Conservation (phyloP, 2,113 vertebrate genomes). For the Diadophis punctatus region DNA sequence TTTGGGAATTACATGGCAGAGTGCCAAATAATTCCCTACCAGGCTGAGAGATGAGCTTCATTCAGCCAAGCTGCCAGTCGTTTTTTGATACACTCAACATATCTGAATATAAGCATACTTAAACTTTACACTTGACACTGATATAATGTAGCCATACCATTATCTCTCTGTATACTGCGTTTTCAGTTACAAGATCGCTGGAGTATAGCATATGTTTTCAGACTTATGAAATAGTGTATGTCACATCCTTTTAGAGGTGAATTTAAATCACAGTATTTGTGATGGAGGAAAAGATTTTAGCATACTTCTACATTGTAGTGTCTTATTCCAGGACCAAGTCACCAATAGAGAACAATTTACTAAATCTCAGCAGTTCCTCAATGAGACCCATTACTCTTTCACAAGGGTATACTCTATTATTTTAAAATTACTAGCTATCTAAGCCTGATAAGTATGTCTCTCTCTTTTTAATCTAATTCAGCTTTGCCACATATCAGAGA, state of each 20-base stretch:
- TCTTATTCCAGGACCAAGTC: background rate
- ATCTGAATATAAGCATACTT: background rate
- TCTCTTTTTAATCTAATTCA: constrained; percentile 1
- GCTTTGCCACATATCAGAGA: background rate
- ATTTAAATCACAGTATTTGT: background rate
- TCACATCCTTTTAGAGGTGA: background rate
- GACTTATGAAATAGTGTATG: background rate
- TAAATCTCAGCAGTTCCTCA: background rate
- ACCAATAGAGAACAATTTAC: background rate
- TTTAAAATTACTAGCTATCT: background rate
- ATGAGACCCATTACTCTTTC: background rate
- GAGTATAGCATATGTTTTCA: background rate
- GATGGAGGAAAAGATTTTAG: background rate
- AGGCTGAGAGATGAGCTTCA: background rate
- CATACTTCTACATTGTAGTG: background rate
- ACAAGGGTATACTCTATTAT: background rate
- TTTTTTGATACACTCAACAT: background rate
- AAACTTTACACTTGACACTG: background rate
- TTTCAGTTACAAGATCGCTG: background rate
- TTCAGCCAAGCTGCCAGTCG: background rate
- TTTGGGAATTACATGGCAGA: constrained; percentile 23
- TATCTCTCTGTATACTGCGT: background rate
- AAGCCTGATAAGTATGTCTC: background rate
- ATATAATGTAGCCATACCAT: background rate
- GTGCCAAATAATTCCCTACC: background rate